Evolutionary conservation across 1,140 invertebrate species (phyloP).

Genomic region (Hycleus phaleratus): DNA sequence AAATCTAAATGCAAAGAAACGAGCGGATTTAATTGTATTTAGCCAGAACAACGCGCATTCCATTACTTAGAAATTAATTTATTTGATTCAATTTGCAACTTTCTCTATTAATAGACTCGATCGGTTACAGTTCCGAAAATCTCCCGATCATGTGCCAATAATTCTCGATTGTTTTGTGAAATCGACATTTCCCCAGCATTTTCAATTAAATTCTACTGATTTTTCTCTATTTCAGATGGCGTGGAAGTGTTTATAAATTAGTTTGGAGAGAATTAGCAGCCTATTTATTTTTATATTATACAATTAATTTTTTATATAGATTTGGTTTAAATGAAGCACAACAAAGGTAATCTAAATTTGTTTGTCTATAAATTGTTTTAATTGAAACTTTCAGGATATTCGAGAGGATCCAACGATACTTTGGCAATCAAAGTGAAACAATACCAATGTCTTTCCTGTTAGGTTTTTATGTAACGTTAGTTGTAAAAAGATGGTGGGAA

Average conservation of each 20-base stretch:
- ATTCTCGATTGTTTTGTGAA: not conserved
- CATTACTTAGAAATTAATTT: too few species aligned
- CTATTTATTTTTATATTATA: conserved; percentile 78
- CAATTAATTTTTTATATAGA: conserved; percentile 83
- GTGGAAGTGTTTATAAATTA: conserved; percentile 95
- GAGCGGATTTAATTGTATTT: too few species aligned
- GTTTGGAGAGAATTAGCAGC: conserved; percentile 89
- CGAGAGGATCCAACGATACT: conserved; percentile 71
- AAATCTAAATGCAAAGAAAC: too few species aligned
- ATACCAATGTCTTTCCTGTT: conserved; percentile 91
- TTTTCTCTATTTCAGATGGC: conserved; percentile 72
- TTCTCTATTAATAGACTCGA: too few species aligned
- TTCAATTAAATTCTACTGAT: not conserved
- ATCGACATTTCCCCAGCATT: not conserved
- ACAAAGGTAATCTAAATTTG: conserved; percentile 59
- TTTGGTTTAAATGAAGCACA: conserved; percentile 73
- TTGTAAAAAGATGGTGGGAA: conserved; percentile 89
- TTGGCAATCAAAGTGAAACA: conserved; percentile 70
- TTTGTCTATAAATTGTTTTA: not conserved
- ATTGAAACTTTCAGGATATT: conserved; percentile 59
- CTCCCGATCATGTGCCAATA: not conserved
- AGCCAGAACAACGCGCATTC: too few species aligned
- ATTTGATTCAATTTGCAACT: too few species aligned
- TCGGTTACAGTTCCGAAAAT: too few species aligned
- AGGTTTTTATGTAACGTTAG: conserved; percentile 86